Base-by-base conservation (phyloP, 2,888 invertebrate genomes). In the Cantharis flavilabris region DNA sequence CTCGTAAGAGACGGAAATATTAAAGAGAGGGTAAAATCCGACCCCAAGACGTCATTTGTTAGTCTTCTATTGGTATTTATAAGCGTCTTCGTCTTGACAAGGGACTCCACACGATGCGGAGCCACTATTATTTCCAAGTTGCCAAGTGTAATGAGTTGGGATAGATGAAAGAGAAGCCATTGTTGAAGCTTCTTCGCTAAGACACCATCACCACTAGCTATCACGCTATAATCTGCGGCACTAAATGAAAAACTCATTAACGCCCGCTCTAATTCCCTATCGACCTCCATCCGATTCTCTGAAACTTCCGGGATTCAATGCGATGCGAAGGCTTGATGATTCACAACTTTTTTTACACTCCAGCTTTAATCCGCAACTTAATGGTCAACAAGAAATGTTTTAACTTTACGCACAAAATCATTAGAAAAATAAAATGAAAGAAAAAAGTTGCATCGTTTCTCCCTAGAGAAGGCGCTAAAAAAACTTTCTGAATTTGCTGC, bases 161-260 rank as follows among this genome's bases (percentile, higher is more conserved):
- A 76, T 74, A 71, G 71, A 70, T 80, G 77, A 83, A 82, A 81
- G 83, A 82, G 83, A 80, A 70, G 80, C 81, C 81, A 82, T 83
- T 83, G 83, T 83, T 79, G 82, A 82, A 82, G 82, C 77, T 81
- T 73, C 69, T 49, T 73, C 81, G 81, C 81, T 80, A 83, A 82
- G 82, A 83, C 83, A 82, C 82, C 79, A 81, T 65, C 83, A 82
- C 82, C 78, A 81, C 67, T 72, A 72, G 84, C 83, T 84, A 84
- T 85, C 84, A 84, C 82, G 82, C 84, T 84, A 82, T 84, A 86
- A 86, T 85, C 84, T 83, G 83, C 80, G 83, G 81, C 82, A 82
- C 85, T 85, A 85, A 86, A 86, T 86, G 86, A 86, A 86, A 86
- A 86, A 86, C 83, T 85, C 85, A 86, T 86, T 86, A 86, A 85